Evolutionary conservation across 2,888 invertebrate genomes (phyloP).

Genomic region (Cotesia congregata): DNA sequence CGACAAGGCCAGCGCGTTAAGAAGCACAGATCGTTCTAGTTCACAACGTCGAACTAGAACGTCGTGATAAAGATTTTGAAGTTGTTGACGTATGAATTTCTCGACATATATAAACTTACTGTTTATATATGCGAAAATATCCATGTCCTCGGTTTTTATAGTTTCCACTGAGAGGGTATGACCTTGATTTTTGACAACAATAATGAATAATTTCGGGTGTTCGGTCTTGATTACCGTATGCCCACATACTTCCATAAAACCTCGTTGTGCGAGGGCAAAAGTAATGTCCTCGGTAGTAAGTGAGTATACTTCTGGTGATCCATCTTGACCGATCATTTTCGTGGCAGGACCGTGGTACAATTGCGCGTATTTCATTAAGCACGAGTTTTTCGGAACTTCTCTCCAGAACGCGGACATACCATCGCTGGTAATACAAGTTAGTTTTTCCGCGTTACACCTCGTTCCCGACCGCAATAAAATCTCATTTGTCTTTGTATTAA

Average conservation of each 20-base stretch:
- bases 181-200: no score
- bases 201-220: no score
- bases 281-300: not conserved
- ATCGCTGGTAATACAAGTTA: not conserved
- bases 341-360: no score
- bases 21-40: conserved; percentile 17
- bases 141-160: conserved; percentile 21
- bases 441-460: not conserved
- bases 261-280: not conserved
- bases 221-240: no score
- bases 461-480: not conserved
- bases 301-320: not conserved
- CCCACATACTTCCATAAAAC: no score
- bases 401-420: no score
- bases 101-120: conserved; percentile 37
- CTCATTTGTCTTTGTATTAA: not conserved
- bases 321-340: not conserved
- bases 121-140: conserved; percentile 5
- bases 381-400: no score
- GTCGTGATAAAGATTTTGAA: conserved; percentile 20
- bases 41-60: conserved; percentile 22
- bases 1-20: conserved; percentile 18
- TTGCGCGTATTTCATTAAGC: no score
- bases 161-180: not conserved
- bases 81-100: conserved; percentile 13